These are phyloP conservation scores for Drosophila parvula DNA, from an alignment of 1,140 invertebrate species.

Conservation along the genomic window DNA sequence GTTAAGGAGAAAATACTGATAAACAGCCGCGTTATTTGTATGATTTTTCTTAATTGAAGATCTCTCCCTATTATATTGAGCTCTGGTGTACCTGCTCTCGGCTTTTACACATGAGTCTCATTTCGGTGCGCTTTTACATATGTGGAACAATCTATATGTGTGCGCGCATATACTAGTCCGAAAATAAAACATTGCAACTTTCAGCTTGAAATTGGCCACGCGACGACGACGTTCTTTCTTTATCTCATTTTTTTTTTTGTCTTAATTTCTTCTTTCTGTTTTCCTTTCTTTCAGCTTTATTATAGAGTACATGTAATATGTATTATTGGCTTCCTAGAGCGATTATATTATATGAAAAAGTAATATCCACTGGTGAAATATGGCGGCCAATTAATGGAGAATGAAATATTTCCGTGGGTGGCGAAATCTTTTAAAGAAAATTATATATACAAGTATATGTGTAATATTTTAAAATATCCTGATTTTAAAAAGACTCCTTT, in stretches of 20 bases:
- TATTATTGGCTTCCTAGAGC: slow-evolving; percentile 5
- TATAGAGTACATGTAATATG: slow-evolving; percentile 6
- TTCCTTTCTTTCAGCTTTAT: slow-evolving; percentile 8
- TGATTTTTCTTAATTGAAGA: neutral
- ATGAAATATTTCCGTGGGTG: neutral
- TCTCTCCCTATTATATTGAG: neutral
- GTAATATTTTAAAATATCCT: neutral
- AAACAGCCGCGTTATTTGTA: neutral
- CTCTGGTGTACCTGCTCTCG: neutral
- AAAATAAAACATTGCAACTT: slow-evolving; percentile 79
- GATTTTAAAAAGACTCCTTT: neutral
- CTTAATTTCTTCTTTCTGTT: neutral
- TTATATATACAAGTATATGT: neutral
- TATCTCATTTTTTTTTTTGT: slow-evolving; percentile 11
- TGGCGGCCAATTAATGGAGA: neutral
- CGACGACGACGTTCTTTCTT: slow-evolving; percentile 28
- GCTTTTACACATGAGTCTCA: slow-evolving; percentile 10
- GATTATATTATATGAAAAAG: neutral
- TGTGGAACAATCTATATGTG: slow-evolving; percentile 33
- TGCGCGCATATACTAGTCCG: slow-evolving; percentile 47
- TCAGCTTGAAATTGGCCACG: slow-evolving; percentile 51
- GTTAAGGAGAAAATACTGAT: neutral
- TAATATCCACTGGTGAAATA: neutral
- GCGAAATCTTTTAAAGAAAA: neutral
- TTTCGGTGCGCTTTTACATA: slow-evolving; percentile 39